Evolutionary conservation across 2,113 vertebrate genomes (phyloP).

Genomic region (Sander lucioperca): DNA sequence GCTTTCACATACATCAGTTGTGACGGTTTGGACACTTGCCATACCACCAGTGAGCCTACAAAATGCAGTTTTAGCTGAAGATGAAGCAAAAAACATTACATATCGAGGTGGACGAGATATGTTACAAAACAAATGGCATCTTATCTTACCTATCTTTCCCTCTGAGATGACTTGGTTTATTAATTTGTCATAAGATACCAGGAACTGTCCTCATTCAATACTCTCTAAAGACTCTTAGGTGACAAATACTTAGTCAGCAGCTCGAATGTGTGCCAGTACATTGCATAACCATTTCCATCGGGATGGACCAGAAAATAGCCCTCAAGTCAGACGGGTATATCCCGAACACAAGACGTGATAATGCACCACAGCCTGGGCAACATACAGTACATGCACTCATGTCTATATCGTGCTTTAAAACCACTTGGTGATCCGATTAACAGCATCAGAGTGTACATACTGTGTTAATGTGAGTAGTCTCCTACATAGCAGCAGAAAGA

Average conservation of each 20-base stretch:
- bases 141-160: neutral
- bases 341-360: constrained; percentile 27
- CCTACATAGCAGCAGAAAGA: neutral
- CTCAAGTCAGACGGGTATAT: constrained; percentile 23
- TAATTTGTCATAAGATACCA: neutral
- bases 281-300: constrained; percentile 50
- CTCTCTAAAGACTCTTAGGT: neutral
- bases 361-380: constrained; percentile 3
- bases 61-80: neutral
- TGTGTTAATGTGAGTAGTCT: neutral
- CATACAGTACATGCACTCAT: neutral
- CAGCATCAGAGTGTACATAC: neutral
- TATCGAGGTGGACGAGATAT: neutral
- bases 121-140: neutral
- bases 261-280: constrained; percentile 16
- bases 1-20: neutral
- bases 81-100: accelerated
- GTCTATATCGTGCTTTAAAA: neutral
- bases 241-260: constrained; percentile 46
- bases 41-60: neutral
- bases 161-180: neutral
- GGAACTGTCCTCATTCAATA: neutral
- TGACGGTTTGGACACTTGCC: neutral
- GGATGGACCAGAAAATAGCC: constrained; percentile 56
- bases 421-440: neutral